These are phyloP conservation scores for Catamblyrhynchus diadema DNA, from an alignment of 2,797 vertebrate species.

Conservation along the genomic window DNA sequence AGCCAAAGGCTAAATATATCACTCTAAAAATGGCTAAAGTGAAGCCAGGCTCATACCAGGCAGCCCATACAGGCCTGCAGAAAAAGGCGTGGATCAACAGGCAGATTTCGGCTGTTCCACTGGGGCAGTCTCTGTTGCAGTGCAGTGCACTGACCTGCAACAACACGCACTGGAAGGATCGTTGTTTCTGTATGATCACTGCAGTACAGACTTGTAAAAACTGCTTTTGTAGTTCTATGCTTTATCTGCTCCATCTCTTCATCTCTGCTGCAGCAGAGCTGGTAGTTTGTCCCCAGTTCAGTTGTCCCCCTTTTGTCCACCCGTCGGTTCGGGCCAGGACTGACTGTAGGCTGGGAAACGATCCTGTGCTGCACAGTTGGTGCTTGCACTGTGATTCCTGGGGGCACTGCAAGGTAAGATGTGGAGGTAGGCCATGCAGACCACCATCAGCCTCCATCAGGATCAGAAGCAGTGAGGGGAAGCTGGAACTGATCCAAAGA, in stretches of 20 bases:
- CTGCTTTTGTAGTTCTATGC: neutral
- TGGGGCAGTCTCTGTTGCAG: neutral
- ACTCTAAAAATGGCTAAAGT: neutral
- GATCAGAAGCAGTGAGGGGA: neutral
- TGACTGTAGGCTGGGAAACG: fast-evolving
- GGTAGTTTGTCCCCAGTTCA: fast-evolving
- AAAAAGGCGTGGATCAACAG: neutral
- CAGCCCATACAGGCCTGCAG: neutral
- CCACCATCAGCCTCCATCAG: neutral
- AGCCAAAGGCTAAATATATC: neutral
- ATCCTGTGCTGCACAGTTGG: fast-evolving
- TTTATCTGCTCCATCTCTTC: neutral
- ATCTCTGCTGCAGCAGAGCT: neutral
- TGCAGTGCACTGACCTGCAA: neutral
- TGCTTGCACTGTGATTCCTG: neutral
- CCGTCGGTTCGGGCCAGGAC: fast-evolving
- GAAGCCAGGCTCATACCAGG: neutral
- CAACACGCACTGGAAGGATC: neutral
- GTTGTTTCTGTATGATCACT: fast-evolving
- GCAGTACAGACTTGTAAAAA: neutral
- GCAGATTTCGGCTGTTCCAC: neutral
- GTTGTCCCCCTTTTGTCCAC: neutral
- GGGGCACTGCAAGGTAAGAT: neutral
- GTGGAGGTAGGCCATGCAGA: neutral
- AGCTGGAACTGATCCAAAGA: neutral